A percentile compares a stretch with the other conserved stretches of the same genome.
phyloP scores from a whole-genome alignment of 2,888 invertebrate genomes.

The Hydriomena furcata region DNA sequence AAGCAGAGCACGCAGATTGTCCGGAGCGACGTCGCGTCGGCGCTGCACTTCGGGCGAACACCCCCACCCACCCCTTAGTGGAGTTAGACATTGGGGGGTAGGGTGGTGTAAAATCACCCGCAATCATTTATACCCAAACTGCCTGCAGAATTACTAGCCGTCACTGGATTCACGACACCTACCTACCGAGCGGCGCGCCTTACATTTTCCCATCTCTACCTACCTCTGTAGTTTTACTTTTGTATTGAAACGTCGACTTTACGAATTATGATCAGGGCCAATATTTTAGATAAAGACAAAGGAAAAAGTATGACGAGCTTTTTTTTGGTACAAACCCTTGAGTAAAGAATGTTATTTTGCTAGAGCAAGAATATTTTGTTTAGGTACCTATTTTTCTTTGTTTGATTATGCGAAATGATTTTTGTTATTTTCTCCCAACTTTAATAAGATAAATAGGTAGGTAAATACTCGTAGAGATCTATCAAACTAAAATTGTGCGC shows the following conservation, averaged over 20 bases:
- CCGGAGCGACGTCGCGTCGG: constrained; percentile 78
- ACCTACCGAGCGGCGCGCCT: constrained; percentile 37
- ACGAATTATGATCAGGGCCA: not conserved
- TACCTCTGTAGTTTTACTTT: not conserved
- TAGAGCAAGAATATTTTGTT: too few relatives aligned
- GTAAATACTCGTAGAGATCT: too few relatives aligned
- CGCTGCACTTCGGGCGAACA: constrained; percentile 72
- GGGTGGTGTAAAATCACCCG: constrained; percentile 82
- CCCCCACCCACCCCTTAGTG: constrained; percentile 40
- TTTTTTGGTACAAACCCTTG: too few relatives aligned
- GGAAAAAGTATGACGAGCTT: not conserved
- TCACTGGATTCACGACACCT: constrained; percentile 68
- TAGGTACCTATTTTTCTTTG: too few relatives aligned
- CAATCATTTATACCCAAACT: constrained; percentile 83
- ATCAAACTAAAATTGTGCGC: too few relatives aligned
- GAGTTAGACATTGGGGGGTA: constrained; percentile 61
- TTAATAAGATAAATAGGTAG: too few relatives aligned
- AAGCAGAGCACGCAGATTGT: constrained; percentile 83
- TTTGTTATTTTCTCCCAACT: too few relatives aligned
- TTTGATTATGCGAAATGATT: too few relatives aligned
- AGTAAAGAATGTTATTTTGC: too few relatives aligned
- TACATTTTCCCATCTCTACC: constrained; percentile 39
- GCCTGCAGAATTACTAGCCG: constrained; percentile 80
- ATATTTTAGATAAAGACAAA: not conserved
- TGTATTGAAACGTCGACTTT: not conserved